Evolutionary conservation across 92 coral and sea anemone genomes (phyloP), one percentile per base, ranked within the genome.

Genomic region (Phymanthus crucifer): DNA sequence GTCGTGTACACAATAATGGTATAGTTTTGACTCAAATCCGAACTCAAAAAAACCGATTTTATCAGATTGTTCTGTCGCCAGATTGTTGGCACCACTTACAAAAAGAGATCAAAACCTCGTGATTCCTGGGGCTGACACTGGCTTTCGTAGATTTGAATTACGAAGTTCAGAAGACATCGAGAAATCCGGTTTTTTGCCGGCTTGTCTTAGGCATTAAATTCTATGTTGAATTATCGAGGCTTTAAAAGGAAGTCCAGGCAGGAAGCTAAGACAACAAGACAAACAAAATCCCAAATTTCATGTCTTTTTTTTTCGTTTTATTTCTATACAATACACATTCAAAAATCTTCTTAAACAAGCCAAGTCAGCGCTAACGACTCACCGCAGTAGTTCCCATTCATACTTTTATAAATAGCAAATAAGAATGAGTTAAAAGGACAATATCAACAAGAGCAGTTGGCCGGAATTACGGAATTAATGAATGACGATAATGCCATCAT

Each of bases 191-290:
- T 61, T 18, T 61, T 9, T 29, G 17, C 68, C 68, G 17, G 68
- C 32, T 61, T 61, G 33, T 24, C 33, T 61, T 12, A 24, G 16
- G 29, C 33, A 27, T 61, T 17, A 29, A 61, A n/a, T 61, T 27
- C 68, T 27, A 7, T 12, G 68, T 61, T 27, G 68, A n/a, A 61
- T 61, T 24, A 61, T 61, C 34, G 29, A 26, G n/a, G 6, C 33
- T 27, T 26, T 11, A 14, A 17, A 29, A 61, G 68, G 68, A 61
- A 61, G 68, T 61, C 34, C 8, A 61, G 5, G 68, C 68, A 29
- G 68, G 68, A 61, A 61, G 68, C 68, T 61, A 11, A 54, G 33
- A 61, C 68, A n/a, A 24, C 34, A 61, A 61, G 35, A 27, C 68
- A 61, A 61, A 61, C 68, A 61, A 6, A 61, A 24, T 61, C 68